phyloP scores from a whole-genome alignment of 2,113 vertebrate species.

The Atherinomorus stipes region DNA sequence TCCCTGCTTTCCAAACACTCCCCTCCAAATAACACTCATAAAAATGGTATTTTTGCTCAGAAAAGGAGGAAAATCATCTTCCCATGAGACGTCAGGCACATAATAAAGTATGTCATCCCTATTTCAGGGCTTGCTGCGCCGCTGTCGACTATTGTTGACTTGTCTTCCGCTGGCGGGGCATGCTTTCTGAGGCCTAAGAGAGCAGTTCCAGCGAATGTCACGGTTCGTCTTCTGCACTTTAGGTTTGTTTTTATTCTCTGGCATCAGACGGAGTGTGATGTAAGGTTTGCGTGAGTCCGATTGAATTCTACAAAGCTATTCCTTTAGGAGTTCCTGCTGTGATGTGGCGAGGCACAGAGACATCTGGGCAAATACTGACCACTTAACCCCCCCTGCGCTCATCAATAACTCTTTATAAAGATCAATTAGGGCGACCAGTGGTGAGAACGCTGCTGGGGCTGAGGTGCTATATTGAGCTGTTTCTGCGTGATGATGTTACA shows the following conservation, averaged over 20 bases:
- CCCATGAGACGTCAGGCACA: conserved; percentile 55
- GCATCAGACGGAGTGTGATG: neutral
- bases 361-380: conserved; percentile 57
- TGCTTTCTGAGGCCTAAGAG: conserved; percentile 38
- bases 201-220: conserved; percentile 24
- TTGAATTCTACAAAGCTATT: conserved; percentile 29
- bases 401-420: conserved; percentile 76
- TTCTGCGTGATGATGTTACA: conserved; percentile 64
- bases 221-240: neutral
- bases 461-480: conserved; percentile 60
- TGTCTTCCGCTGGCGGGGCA: conserved; percentile 27
- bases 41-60: conserved; percentile 24
- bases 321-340: conserved; percentile 22
- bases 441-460: conserved; percentile 42
- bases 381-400: conserved; percentile 62
- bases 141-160: conserved; percentile 43
- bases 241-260: conserved; percentile 18
- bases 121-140: conserved; percentile 50
- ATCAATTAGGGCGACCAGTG: conserved; percentile 73
- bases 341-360: conserved; percentile 10
- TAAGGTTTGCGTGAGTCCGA: neutral
- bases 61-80: conserved; percentile 35
- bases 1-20: conserved; percentile 29
- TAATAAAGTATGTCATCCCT: conserved; percentile 63
- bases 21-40: conserved; percentile 33